Evolutionary conservation across 1,140 invertebrate genomes (phyloP).

Genomic region (Temnothorax longispinosus): DNA sequence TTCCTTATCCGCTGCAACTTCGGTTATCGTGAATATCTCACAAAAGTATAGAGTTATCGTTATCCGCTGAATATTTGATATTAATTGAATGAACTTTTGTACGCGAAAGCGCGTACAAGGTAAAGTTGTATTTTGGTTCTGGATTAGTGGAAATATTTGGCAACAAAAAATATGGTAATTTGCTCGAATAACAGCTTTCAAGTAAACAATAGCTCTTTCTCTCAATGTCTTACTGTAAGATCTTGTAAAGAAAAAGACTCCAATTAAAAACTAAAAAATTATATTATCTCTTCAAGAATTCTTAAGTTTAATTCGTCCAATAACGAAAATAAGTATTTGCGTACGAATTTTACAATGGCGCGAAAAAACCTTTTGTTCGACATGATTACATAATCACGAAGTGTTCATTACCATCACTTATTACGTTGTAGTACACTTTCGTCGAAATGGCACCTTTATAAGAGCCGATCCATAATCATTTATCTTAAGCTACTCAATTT

Average conservation of each 20-base stretch:
- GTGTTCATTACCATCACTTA: not conserved
- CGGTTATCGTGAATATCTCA: slow-evolving; percentile 37
- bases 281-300: not conserved
- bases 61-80: not conserved
- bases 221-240: not conserved
- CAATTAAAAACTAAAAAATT: not conserved
- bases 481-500: slow-evolving; percentile 35
- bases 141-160: not conserved
- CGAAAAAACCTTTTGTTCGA: not conserved
- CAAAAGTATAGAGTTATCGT: slow-evolving; percentile 10
- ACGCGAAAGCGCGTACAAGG: not conserved
- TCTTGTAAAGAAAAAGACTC: not conserved
- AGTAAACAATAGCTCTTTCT: no score
- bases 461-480: not conserved
- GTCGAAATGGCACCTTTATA: not conserved
- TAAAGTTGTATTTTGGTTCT: not conserved
- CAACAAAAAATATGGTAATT: not conserved
- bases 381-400: not conserved
- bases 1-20: slow-evolving; percentile 48
- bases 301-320: not conserved
- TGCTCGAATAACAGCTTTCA: not conserved
- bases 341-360: not conserved
- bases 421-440: not conserved
- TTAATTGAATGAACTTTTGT: not conserved
- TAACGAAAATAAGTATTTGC: not conserved